Base-by-base conservation (phyloP, 1,140 invertebrate species). In the Cotesia vestalis region DNA sequence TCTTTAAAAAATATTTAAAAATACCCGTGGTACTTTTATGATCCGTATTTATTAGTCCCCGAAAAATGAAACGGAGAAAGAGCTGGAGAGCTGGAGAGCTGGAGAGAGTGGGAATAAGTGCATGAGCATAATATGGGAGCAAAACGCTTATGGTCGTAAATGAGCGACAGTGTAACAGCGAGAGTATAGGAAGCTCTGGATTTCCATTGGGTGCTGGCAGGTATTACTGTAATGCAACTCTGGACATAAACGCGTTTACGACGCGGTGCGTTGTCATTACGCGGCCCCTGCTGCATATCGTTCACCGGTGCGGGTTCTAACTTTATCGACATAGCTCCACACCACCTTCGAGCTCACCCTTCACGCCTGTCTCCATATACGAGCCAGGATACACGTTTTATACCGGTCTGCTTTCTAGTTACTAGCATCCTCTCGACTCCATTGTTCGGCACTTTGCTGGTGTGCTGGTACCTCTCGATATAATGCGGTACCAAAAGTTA, bases 181-280 rank as follows among this genome's bases (percentile, higher is more conserved):
- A 63, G 75, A 79, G 4, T 3, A 5, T 34, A 78, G 77, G 75
- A 68, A 64, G 36, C 71, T 40, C 17, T 61, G 64, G 20, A 67
- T 67, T 67, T 67, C 69, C 78, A 76, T 73, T 78, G 77, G 79
- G 75, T 78, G 77, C 82, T 82, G 80, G 77, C 79, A 80, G 83
- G 80, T 85, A 85, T 84, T 84, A 85, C 83, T 83, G 82, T 86
- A 86, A 86, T 85, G 84, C 83, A 85, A 85, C 84, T 84, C 79
- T 78, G 84, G 75, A 85, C 85, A 86, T 86, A 86, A 86, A 86
- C 84, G 83, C 79, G 84, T 86, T 86, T 86, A 86, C 84, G 85
- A 86, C 83, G 81, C 81, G 80, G 83, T 85, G 83, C 84, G 83
- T 86, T 85, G 85, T 85, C 84, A 86, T 86, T 86, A 85, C 83